Conservation (phyloP, 1,140 invertebrate genomes). For the Delia radicum region DNA sequence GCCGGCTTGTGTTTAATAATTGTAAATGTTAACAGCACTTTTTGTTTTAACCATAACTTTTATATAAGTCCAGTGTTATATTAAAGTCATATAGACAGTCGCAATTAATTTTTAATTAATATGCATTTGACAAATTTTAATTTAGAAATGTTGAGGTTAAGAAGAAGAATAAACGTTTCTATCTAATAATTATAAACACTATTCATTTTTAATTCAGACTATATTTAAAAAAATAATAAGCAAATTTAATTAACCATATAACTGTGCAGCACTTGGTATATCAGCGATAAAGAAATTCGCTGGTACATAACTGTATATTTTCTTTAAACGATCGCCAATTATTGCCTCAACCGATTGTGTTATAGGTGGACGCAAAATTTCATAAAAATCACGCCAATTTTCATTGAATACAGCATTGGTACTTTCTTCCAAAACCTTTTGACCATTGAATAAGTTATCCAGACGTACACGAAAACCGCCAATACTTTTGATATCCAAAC, state of each 20-base stretch:
- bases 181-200: no score
- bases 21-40: no score
- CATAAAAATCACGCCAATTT: conserved; percentile 65
- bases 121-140: no score
- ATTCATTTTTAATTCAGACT: no score
- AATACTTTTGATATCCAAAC: conserved; percentile 36
- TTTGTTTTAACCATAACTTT: no score
- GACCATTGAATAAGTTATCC: conserved; percentile 36
- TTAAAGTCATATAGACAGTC: no score
- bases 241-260: conserved; percentile 24
- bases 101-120: no score
- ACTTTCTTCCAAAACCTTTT: conserved; percentile 58
- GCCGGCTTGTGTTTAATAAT: no score
- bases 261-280: conserved; percentile 16
- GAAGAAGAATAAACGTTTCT: no score
- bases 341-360: conserved; percentile 65
- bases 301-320: conserved; percentile 64
- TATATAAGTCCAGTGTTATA: no score
- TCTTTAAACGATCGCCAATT: conserved; percentile 62
- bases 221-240: no score
- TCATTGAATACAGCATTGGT: conserved; percentile 66
- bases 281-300: conserved; percentile 48
- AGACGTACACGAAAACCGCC: conserved; percentile 41
- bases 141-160: no score
- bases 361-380: conserved; percentile 63